Conservation (phyloP, 1,140 invertebrate species). For the Drosophila bipectinata region DNA sequence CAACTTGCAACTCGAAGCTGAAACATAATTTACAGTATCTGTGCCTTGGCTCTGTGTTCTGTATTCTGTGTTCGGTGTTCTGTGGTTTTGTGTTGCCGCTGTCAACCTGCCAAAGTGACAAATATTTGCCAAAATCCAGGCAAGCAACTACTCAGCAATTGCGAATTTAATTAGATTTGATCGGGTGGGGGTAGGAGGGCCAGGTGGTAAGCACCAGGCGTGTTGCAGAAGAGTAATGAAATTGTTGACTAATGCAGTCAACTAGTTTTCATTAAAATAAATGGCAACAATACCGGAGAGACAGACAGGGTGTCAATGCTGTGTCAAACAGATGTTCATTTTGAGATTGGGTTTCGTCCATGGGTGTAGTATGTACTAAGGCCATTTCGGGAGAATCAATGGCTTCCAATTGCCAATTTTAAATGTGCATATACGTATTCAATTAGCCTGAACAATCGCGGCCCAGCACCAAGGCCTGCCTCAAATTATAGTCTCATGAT, state of each 20-base stretch:
- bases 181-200: conserved; percentile 9
- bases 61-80: conserved; percentile 41
- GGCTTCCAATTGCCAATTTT: conserved; percentile 26
- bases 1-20: conserved; percentile 33
- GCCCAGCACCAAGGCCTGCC: conserved; percentile 32
- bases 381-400: background rate
- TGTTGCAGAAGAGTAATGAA: conserved; percentile 7
- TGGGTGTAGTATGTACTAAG: background rate
- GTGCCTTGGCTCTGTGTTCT: conserved; percentile 32
- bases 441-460: conserved; percentile 59
- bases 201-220: background rate
- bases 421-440: conserved; percentile 15
- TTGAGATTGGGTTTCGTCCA: conserved; percentile 7
- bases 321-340: conserved; percentile 18
- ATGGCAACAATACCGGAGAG: conserved; percentile 17
- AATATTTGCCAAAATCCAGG: conserved; percentile 68
- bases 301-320: background rate
- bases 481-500: conserved; percentile 74
- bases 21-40: conserved; percentile 61
- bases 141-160: conserved; percentile 38
- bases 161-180: conserved; percentile 78
- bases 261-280: conserved; percentile 72
- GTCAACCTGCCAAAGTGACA: conserved; percentile 70
- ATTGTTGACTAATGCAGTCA: conserved; percentile 59
- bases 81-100: conserved; percentile 70